Evolutionary conservation across 92 coral and sea anemone species (phyloP), one percentile per base, ranked within the genome.

Genomic region (Phenganax marumi): DNA sequence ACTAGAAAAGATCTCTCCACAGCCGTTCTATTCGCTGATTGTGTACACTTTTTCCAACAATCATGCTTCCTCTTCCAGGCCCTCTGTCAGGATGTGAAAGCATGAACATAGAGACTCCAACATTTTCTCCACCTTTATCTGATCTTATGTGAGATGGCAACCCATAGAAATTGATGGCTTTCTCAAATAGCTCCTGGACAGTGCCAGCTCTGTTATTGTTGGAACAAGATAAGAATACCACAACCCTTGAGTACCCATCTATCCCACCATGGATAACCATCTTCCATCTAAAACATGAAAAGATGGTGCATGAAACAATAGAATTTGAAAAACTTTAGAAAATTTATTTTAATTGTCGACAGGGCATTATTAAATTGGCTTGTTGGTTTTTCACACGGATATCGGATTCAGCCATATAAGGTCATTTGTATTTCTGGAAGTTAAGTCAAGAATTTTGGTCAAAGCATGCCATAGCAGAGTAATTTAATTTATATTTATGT

Each of bases 1-100:
- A 46, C 12, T 66, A 54, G 24, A 73, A 71, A 71, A 71, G 76
- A 71, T 71, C 70, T 25, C 70, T 63, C 70, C 70, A 63, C 12
- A 63, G 70, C 22, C 70, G 8, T 19, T 19, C 12, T 63, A n/a
- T n/a, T n/a, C n/a, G n/a, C n/a, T n/a, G n/a, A n/a, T n/a, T n/a
- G n/a, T n/a, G n/a, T n/a, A n/a, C 10, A 19, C n/a, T n/a, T n/a
- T n/a, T n/a, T n/a, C n/a, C n/a, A n/a, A n/a, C n/a, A n/a, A n/a
- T 57, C 63, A 57, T 57, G 19, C 63, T 57, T 3, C 63, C 63
- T 17, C 63, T 57, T 57, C 63, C 63, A 12, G 63, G 63, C 13
- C 63, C 63, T 8, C 19, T 57, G 13, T 57, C 8, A 5, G 63
- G 63, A 11, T 57, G 63, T 57, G 63, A 57, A 6, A 57, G 63